phyloP scores from a whole-genome alignment of 2,888 invertebrate genomes.

The Digitonthophagus gazella region DNA sequence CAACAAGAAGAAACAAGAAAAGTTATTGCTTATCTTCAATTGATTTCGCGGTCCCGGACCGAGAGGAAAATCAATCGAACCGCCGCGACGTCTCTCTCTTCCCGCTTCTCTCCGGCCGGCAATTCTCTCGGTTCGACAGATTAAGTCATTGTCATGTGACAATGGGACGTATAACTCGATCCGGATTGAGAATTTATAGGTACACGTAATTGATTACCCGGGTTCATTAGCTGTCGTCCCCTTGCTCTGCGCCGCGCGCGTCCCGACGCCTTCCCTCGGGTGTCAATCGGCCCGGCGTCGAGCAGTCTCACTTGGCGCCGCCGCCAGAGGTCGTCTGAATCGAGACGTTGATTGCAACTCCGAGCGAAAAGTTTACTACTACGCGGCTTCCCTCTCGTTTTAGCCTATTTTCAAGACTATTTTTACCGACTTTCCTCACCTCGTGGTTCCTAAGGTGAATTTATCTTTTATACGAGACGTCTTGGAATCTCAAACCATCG shows the following conservation, averaged over 20 bases:
- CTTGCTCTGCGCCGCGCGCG: neutral
- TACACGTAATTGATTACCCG: conserved; percentile 25
- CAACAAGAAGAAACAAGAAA: neutral
- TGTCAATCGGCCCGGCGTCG: neutral
- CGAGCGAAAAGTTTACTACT: conserved; percentile 13
- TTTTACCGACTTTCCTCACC: neutral
- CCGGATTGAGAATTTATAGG: conserved; percentile 27
- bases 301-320: neutral
- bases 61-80: neutral
- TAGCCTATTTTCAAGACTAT: neutral
- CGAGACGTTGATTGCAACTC: conserved; percentile 12
- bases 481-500: no score
- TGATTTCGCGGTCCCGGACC: neutral
- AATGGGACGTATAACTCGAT: conserved; percentile 27
- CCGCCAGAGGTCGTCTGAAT: conserved; percentile 3
- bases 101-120: neutral
- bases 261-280: conserved; percentile 8
- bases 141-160: conserved; percentile 28
- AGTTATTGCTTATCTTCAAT: neutral
- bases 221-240: conserved; percentile 24
- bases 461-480: neutral
- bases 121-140: conserved; percentile 20
- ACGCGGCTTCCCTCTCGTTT: conserved; percentile 3
- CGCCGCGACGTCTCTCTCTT: neutral
- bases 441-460: neutral